Percentiles rank a stretch among this genome's conserved stretches.
Evolutionary conservation across 1,140 invertebrate genomes (phyloP).

Genomic region (Melipona quadrifasciata): DNA sequence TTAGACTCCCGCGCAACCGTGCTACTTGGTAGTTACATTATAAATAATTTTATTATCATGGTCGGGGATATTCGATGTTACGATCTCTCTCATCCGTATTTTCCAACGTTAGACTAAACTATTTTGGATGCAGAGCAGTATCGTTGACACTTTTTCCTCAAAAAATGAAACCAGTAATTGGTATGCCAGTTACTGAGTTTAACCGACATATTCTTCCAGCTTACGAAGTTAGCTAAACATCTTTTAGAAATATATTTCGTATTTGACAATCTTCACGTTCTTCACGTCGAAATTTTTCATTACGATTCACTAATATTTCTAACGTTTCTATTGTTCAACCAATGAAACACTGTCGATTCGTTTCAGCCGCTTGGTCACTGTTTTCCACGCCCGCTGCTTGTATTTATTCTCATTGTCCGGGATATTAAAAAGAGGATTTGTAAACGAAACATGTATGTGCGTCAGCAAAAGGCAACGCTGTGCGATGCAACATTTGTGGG

Average conservation of each 20-base stretch:
- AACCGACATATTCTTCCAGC: background rate
- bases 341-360: background rate
- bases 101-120: background rate
- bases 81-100: background rate
- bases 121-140: background rate
- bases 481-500: too few relatives aligned
- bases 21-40: conserved; percentile 32
- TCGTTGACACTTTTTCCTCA: background rate
- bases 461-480: too few relatives aligned
- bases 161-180: background rate
- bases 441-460: background rate
- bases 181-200: background rate
- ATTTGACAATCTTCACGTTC: background rate
- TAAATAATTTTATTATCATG: conserved; percentile 37
- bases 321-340: background rate
- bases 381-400: background rate
- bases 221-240: too few relatives aligned
- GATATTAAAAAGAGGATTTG: background rate
- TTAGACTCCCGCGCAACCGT: conserved; percentile 20
- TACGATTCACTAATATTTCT: background rate
- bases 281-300: background rate
- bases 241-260: too few relatives aligned
- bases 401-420: background rate
- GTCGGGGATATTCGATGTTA: conserved; percentile 8
- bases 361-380: background rate